Conservation (phyloP, 2,113 vertebrate species). For the Colaptes auratus region DNA sequence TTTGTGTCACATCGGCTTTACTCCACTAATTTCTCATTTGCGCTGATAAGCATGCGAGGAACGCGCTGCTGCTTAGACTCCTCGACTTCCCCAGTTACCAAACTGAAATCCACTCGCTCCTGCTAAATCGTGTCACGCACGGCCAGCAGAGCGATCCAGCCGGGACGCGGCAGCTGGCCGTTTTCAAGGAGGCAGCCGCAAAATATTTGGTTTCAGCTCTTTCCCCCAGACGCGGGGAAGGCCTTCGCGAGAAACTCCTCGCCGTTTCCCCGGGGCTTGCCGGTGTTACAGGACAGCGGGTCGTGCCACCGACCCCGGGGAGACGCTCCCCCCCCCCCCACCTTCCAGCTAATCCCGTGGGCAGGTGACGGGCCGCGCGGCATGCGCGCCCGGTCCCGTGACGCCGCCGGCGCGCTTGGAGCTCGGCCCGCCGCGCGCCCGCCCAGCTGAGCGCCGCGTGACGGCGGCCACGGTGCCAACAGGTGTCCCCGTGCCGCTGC, state of each 20-base stretch:
- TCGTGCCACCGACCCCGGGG: too few relatives aligned
- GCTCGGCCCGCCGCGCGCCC: neutral
- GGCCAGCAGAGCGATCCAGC: rapidly evolving
- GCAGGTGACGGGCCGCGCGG: neutral
- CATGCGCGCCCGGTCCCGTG: slow-evolving; percentile 39
- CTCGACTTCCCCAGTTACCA: neutral
- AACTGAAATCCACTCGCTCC: neutral
- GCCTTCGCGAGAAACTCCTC: neutral
- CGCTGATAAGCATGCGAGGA: neutral
- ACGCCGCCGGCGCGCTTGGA: neutral
- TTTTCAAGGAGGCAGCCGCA: neutral
- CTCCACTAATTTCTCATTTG: neutral
- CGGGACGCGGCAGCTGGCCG: rapidly evolving
- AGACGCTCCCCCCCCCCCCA: rapidly evolving
- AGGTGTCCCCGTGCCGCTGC: slow-evolving; percentile 1
- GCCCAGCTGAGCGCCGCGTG: slow-evolving; percentile 25
- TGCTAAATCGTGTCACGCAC: rapidly evolving
- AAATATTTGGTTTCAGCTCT: too few relatives aligned
- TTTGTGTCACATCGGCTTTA: neutral
- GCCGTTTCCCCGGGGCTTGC: neutral
- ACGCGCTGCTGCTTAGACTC: neutral
- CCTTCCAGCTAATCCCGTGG: neutral
- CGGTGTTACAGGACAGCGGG: rapidly evolving
- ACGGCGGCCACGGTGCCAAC: neutral
- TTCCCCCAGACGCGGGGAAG: too few relatives aligned